Evolutionary conservation across 2,113 vertebrate genomes (phyloP).

Genomic region (Nycticebus coucang): DNA sequence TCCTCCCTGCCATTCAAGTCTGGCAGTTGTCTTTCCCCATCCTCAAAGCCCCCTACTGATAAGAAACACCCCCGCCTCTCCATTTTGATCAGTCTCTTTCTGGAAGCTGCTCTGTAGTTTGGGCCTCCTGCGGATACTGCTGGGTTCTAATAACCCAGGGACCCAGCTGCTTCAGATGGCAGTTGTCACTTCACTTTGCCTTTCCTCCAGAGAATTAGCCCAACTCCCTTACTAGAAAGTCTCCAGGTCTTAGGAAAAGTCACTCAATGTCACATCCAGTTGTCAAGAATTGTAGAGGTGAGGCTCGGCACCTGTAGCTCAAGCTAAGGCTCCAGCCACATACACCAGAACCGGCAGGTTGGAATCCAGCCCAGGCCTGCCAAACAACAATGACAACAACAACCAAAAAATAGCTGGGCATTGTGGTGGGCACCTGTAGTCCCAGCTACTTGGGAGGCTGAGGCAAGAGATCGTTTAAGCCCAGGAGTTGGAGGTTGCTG

Average conservation of each 20-base stretch:
- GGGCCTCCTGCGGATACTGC: not conserved
- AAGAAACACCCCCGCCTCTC: not conserved
- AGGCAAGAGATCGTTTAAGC: too few species aligned
- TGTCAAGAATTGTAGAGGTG: not conserved
- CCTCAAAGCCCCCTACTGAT: not conserved
- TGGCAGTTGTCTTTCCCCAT: not conserved
- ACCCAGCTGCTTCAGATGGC: not conserved
- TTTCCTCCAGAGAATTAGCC: not conserved
- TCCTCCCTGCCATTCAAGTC: not conserved
- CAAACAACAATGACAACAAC: too few species aligned
- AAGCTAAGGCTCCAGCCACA: too few species aligned
- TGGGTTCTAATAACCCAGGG: not conserved
- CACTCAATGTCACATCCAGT: constrained; percentile 46
- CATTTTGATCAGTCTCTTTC: not conserved
- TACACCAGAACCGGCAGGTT: too few species aligned
- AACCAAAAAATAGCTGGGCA: too few species aligned
- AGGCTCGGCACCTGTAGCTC: too few species aligned
- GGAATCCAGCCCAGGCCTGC: too few species aligned
- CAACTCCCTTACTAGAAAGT: not conserved
- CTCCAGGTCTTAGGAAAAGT: not conserved
- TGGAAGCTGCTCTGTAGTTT: not conserved
- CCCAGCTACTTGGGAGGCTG: too few species aligned
- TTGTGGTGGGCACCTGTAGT: too few species aligned
- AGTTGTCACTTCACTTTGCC: not conserved
- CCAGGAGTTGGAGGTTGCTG: too few species aligned